Percentiles rank a stretch among this genome's conserved stretches.
Evolutionary conservation across 1,140 invertebrate species (phyloP).

Genomic region (Heliconius congener): DNA sequence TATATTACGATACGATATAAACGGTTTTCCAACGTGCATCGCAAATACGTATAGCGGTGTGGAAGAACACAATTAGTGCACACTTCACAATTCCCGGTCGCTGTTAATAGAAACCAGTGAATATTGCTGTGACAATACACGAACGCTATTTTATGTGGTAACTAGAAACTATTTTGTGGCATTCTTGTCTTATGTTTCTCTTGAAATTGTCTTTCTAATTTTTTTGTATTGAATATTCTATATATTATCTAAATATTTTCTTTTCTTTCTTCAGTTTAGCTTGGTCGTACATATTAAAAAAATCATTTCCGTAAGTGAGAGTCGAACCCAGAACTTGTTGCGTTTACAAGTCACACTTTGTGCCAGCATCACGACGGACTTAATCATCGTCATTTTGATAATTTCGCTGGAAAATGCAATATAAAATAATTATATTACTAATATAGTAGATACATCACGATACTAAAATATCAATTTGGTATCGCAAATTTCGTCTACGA

Average conservation of each 20-base stretch:
- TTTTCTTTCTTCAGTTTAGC: too few relatives aligned
- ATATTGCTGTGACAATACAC: not conserved
- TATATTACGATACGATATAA: not conserved
- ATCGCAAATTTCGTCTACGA: slow-evolving; percentile 15
- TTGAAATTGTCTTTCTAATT: too few relatives aligned
- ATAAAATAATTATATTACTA: not conserved
- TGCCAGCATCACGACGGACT: too few relatives aligned
- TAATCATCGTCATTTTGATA: not conserved
- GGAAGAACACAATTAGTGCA: slow-evolving; percentile 20
- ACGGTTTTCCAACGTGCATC: not conserved
- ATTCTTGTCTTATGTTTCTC: too few relatives aligned
- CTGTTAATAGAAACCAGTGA: not conserved
- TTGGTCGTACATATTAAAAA: too few relatives aligned
- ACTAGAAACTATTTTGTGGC: not conserved
- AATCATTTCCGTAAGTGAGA: too few relatives aligned
- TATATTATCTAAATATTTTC: too few relatives aligned
- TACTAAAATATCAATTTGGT: slow-evolving; percentile 16
- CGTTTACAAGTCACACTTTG: too few relatives aligned
- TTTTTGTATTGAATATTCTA: too few relatives aligned
- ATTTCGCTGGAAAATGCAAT: not conserved
- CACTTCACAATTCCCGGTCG: slow-evolving; percentile 15
- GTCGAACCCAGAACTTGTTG: too few relatives aligned
- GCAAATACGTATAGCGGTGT: slow-evolving; percentile 17
- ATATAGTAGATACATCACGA: not conserved
- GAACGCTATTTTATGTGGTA: not conserved